Percentiles rank a stretch among this genome's conserved stretches.
These are phyloP conservation scores for Rhopilema esculentum DNA, from an alignment of 30 jellyfish, hydroid and myxozoan species.

Conservation along the genomic window DNA sequence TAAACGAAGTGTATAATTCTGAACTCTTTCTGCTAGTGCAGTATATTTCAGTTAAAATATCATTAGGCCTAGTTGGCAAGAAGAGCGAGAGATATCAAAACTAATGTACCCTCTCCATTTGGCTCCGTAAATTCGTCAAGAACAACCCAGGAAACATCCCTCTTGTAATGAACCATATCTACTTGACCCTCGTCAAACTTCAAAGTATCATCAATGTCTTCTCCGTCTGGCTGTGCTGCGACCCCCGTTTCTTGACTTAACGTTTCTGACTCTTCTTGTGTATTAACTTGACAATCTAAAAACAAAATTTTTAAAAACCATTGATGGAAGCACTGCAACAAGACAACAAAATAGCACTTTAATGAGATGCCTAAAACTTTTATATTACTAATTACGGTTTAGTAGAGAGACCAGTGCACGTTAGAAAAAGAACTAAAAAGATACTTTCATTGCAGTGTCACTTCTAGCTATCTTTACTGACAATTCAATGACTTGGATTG, in stretches of 20 bases:
- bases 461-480: too few species aligned
- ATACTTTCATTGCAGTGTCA: too few species aligned
- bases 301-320: too few species aligned
- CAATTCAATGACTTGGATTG: too few species aligned
- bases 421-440: too few species aligned
- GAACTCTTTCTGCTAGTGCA: too few species aligned
- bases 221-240: not conserved
- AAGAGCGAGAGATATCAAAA: not conserved
- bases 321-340: too few species aligned
- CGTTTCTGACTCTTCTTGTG: not conserved
- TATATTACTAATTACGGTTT: too few species aligned
- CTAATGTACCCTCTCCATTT: not conserved
- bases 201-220: too few species aligned
- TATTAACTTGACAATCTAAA: not conserved
- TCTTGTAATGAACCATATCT: conserved; percentile 69
- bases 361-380: too few species aligned
- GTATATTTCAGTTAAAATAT: not conserved
- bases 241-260: not conserved
- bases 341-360: too few species aligned
- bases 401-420: too few species aligned
- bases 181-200: conserved; percentile 75
- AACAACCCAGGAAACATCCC: conserved; percentile 90
- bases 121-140: conserved; percentile 68
- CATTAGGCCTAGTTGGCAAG: not conserved
- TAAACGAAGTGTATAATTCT: not conserved